These are phyloP conservation scores for Agrenia bidenticulata DNA, from an alignment of 2,888 invertebrate species.

Conservation along the genomic window DNA sequence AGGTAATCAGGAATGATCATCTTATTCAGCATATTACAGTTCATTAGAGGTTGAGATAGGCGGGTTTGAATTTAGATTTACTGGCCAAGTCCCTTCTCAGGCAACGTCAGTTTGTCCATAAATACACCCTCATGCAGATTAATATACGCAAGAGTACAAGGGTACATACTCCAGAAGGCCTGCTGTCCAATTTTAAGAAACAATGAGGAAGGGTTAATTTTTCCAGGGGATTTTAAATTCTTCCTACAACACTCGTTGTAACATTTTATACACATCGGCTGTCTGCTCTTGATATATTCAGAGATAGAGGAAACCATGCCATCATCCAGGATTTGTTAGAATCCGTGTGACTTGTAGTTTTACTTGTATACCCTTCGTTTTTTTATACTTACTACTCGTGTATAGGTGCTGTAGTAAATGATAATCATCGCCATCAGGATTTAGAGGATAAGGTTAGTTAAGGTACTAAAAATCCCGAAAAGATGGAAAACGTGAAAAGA, in stretches of 20 bases:
- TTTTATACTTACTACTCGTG: neutral
- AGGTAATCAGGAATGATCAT: conserved; percentile 48
- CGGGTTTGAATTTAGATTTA: conserved; percentile 37
- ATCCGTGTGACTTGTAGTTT: neutral
- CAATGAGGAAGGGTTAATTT: conserved; percentile 3
- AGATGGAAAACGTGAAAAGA: conserved; percentile 14
- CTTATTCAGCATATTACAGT: conserved; percentile 52
- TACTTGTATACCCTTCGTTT: neutral
- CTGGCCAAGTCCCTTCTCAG: conserved; percentile 21
- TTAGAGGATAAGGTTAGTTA: neutral
- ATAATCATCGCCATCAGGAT: conserved; percentile 1
- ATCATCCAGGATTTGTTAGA: neutral
- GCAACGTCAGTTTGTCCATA: neutral
- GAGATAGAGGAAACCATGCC: neutral
- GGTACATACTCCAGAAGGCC: no score
- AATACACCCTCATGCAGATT: neutral
- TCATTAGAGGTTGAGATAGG: conserved; percentile 46
- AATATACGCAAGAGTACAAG: no score
- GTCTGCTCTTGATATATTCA: neutral
- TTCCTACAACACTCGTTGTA: no score
- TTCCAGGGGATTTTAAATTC: neutral
- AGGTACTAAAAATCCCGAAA: conserved; percentile 17
- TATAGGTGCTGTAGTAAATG: neutral
- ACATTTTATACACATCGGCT: neutral
- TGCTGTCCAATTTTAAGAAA: neutral